These are phyloP conservation scores for Dreissena rostriformis DNA, from an alignment of 1,140 invertebrate species.

Conservation along the genomic window DNA sequence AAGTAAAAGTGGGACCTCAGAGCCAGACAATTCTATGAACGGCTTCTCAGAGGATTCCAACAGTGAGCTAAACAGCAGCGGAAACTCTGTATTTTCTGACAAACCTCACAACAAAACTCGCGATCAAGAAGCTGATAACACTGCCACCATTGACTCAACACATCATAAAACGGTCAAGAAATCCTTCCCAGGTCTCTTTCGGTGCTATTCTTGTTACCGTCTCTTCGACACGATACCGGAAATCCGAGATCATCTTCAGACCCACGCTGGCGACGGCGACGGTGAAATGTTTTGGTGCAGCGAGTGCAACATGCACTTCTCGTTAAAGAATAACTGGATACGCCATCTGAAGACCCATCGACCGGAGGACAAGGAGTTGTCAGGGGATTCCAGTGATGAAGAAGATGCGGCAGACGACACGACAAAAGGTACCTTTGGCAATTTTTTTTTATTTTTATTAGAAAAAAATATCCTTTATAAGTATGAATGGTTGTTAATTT, in stretches of 20 bases:
- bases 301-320: slow-evolving; percentile 79
- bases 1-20: too few species aligned
- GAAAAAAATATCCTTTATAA: too few species aligned
- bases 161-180: neutral
- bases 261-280: slow-evolving; percentile 58
- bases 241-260: slow-evolving; percentile 70
- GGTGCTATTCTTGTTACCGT: slow-evolving; percentile 80
- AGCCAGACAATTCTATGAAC: too few species aligned
- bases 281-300: slow-evolving; percentile 75
- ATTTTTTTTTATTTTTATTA: too few species aligned
- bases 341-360: slow-evolving; percentile 76
- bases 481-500: too few species aligned
- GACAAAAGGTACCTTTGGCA: too few species aligned
- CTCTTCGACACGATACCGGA: slow-evolving; percentile 77
- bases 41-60: too few species aligned
- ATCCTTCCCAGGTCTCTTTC: slow-evolving; percentile 73
- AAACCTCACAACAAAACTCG: too few species aligned
- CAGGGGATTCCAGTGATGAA: neutral
- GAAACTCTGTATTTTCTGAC: too few species aligned
- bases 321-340: slow-evolving; percentile 74
- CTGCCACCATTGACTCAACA: neutral
- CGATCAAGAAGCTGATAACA: neutral
- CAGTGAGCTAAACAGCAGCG: too few species aligned
- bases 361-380: neutral
- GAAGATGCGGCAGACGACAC: neutral